Evolutionary conservation across 2,888 invertebrate species (phyloP), one percentile per base, ranked within the genome.

Genomic region (Teleogryllus oceanicus): DNA sequence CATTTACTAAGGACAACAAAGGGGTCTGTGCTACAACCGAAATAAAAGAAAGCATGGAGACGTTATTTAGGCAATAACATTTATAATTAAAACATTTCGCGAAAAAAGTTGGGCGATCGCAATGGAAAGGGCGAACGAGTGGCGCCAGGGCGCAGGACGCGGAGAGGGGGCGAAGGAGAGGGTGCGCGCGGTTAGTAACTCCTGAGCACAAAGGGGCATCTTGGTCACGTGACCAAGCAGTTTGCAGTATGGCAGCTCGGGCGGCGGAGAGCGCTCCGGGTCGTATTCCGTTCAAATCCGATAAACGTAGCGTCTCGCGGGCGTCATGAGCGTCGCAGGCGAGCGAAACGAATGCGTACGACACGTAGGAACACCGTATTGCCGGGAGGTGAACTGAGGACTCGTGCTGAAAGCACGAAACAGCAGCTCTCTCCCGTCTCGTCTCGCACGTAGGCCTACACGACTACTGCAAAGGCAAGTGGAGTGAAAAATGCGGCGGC

Each of bases 161-260:
- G 37, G 77, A 77, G 24, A 74, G 78, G 20, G 78, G 50, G 50
- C 20, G 11, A 50, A 74, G 78, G 74, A 24, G 74, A 24, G 49
- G 83, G 84, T 83, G 83, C 83, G 83, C 83, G 84, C 76, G 77
- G 80, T 79, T 62, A 62, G 62, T 62, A 62, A 62, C 62, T 81
- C 79, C 80, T 79, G 80, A 84, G 84, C 83, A 83, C 83, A 83
- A 82, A 83, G 82, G 81, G 80, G 82, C 81, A 62, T 62, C 62
- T 82, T 81, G 84, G 85, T 87, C 87, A 87, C 87, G 87, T 87
- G 87, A 87, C 84, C 78, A 11, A 85, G 86, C 86, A 85, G 87
- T 85, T 81, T 87, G 87, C 88, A 87, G 86, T 86, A 85, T 85
- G 86, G 85, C 85, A 85, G 85, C 84, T 81, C 80, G 81, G 77